phyloP scores from a whole-genome alignment of 1,140 invertebrate species.

The Ceratina calcarata region DNA sequence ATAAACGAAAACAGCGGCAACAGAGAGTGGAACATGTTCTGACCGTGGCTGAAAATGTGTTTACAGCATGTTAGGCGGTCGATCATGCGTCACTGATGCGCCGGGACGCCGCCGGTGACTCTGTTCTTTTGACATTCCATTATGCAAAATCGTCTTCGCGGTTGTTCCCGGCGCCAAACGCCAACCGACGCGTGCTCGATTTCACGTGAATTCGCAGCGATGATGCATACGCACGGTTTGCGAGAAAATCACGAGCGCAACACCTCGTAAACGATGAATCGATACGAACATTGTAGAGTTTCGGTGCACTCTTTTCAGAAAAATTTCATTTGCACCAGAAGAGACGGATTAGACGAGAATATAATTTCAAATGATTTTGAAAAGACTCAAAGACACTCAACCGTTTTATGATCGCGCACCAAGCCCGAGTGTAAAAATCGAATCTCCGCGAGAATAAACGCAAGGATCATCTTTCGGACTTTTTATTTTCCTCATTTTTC shows the following conservation, averaged over 20 bases:
- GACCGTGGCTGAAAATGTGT: conserved; percentile 64
- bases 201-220: conserved; percentile 62
- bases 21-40: conserved; percentile 48
- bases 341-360: no score
- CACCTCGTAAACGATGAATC: conserved; percentile 43
- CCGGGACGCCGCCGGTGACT: conserved; percentile 52
- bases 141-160: conserved; percentile 67
- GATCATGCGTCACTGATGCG: conserved; percentile 65
- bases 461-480: background rate
- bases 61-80: conserved; percentile 64
- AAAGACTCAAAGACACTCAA: no score
- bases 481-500: background rate
- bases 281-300: conserved; percentile 34
- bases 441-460: no score
- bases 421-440: no score
- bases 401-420: no score
- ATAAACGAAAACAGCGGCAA: conserved; percentile 54
- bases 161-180: conserved; percentile 56
- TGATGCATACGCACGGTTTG: conserved; percentile 26
- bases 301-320: background rate
- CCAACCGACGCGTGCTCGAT: conserved; percentile 63
- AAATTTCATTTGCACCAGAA: no score
- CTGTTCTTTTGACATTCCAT: conserved; percentile 67
- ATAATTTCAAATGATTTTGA: no score
- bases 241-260: conserved; percentile 42